Percentiles rank a stretch among this genome's conserved stretches.
Evolutionary conservation across 2,888 invertebrate genomes (phyloP).

Genomic region (Stenchaetothrips biformis): DNA sequence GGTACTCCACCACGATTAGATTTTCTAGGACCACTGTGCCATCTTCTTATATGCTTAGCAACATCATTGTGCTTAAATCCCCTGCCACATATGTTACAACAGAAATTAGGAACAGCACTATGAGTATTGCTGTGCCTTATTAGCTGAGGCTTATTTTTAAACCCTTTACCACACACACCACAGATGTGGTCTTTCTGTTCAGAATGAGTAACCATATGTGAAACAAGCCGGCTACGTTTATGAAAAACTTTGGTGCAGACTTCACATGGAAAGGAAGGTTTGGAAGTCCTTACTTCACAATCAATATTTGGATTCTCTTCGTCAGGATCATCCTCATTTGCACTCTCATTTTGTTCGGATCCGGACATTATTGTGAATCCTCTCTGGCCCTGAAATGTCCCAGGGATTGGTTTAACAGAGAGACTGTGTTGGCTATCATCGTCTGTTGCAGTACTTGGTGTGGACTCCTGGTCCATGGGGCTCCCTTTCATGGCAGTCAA

Average conservation of each 20-base stretch:
- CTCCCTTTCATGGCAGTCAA: neutral
- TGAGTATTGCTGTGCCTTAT: neutral
- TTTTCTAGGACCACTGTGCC: neutral
- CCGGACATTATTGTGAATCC: no score
- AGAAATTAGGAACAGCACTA: neutral
- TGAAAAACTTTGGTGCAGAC: neutral
- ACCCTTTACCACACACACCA: neutral
- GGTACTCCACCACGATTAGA: neutral
- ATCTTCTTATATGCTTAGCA: constrained; percentile 7
- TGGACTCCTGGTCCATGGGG: neutral
- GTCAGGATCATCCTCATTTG: neutral
- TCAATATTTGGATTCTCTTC: neutral
- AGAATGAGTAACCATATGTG: neutral
- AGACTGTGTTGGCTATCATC: neutral
- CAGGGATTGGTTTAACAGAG: no score
- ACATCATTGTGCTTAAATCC: constrained; percentile 9
- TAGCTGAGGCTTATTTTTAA: constrained; percentile 1
- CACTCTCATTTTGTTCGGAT: neutral
- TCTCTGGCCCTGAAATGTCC: no score
- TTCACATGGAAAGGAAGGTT: neutral
- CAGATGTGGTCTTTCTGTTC: neutral
- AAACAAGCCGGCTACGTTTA: neutral
- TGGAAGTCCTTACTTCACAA: neutral
- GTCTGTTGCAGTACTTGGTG: neutral
- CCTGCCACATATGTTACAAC: neutral